Base-by-base conservation (phyloP, 1,140 invertebrate genomes). In the Myzus persicae region DNA sequence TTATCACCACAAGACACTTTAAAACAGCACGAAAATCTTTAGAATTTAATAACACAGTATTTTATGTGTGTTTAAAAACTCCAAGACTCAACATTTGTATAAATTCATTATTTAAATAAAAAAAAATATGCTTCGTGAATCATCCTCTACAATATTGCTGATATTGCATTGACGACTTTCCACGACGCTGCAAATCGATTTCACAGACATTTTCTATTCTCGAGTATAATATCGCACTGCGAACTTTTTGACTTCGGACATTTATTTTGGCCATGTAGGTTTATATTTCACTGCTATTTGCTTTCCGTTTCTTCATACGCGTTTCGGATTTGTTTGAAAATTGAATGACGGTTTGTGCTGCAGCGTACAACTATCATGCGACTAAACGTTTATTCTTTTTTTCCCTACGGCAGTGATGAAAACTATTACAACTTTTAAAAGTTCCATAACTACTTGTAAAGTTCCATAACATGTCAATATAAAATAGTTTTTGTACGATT, bases 351-450 rank as follows among this genome's bases (percentile, higher is more conserved):
- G 84, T 87, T 44, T 44, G 36, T 82, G 14, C n/a, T 76, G 54
- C 31, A 54, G 24, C 7, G 54, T 54, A 3, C 31, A 14, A 67
- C 59, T 76, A 76, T n/a, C 31, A 76, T 76, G n/a, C 31, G 14
- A 76, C 31, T 76, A 76, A 18, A 76, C 59, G 59, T 76, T n/a
- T 76, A 76, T 76, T 76, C 14, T 87, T 46, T 87, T 85, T 46
- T 87, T 87, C 31, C 44, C 85, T 9, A 14, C 44, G 44, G 44
- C 59, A 76, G 84, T n/a, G 26, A n/a, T 5, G 38, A 48, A 88
- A 88, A 48, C 85, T 88, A 88, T 88, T 88, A 88, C 11, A 88
- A 88, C 44, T 48, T 88, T 36, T 3, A 26, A 26, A 85, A 85
- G 82, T 85, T 40, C n/a, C 22, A 36, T 46, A 48, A 88, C 85